Conservation (phyloP, 2,113 vertebrate species). For the Lamprologus ornatipinnis region DNA sequence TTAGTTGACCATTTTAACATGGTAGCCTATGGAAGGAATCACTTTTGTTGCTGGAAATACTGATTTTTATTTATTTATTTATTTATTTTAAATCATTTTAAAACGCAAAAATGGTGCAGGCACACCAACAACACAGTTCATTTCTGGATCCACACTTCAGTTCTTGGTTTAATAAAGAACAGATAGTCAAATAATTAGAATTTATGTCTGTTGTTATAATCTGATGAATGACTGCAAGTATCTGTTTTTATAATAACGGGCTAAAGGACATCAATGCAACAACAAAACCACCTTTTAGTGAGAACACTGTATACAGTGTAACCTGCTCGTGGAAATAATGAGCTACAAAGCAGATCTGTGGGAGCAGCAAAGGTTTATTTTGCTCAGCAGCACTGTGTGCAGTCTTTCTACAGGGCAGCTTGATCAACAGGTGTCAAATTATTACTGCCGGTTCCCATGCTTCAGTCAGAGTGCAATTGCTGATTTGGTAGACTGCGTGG, state of each 20-base stretch:
- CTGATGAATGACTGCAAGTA: not conserved
- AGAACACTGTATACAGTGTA: too few species aligned
- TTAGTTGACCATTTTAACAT: not conserved
- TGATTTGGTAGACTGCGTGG: conserved; percentile 32
- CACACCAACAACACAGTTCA: not conserved
- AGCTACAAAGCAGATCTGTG: not conserved
- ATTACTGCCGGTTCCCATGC: conserved; percentile 41
- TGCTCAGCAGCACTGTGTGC: conserved; percentile 16
- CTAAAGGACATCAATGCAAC: not conserved
- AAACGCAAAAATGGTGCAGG: rapidly evolving
- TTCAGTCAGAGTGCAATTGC: conserved; percentile 17
- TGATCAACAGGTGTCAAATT: conserved; percentile 65
- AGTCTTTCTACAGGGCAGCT: conserved; percentile 38
- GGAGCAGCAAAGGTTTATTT: not conserved
- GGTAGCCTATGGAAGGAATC: not conserved
- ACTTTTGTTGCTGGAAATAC: not conserved
- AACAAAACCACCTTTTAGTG: not conserved
- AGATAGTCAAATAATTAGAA: not conserved
- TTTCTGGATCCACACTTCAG: not conserved
- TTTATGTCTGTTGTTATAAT: not conserved
- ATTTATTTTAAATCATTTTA: not conserved
- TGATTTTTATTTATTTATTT: not conserved
- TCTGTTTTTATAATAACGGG: not conserved
- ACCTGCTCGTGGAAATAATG: not conserved
- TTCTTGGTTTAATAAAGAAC: not conserved